A percentile compares a stretch with the other conserved stretches of the same genome.
phyloP scores from a whole-genome alignment of 2,113 vertebrate genomes.

The Oenanthe melanoleuca region DNA sequence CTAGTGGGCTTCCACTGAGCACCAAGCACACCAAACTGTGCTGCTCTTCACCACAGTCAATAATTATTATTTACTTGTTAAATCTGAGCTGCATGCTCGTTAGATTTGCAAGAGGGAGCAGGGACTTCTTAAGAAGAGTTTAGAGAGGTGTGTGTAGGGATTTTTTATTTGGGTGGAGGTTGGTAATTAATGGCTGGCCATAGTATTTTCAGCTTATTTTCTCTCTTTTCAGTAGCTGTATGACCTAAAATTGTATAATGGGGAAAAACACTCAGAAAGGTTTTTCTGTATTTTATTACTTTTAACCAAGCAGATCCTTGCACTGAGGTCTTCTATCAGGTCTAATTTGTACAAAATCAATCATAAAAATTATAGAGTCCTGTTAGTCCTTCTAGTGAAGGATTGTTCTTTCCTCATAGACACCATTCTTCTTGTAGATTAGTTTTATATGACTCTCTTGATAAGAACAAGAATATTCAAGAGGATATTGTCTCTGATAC shows the following conservation, averaged over 20 bases:
- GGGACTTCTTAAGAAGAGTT: slow-evolving; percentile 1
- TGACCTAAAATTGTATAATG: slow-evolving; percentile 11
- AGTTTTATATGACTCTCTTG: background rate
- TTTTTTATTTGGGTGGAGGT: background rate
- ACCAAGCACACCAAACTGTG: background rate
- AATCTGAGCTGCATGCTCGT: background rate
- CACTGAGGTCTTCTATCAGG: slow-evolving; percentile 13
- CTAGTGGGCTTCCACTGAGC: background rate
- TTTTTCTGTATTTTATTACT: slow-evolving; percentile 28
- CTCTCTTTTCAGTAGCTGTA: slow-evolving; percentile 54
- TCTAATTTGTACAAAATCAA: slow-evolving; percentile 36
- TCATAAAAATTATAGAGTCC: background rate
- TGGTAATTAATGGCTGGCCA: slow-evolving; percentile 11
- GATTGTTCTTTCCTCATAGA: background rate
- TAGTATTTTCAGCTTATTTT: slow-evolving; percentile 63
- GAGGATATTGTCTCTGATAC: background rate
- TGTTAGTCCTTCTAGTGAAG: background rate
- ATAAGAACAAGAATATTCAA: background rate
- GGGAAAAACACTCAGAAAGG: background rate
- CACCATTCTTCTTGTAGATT: background rate
- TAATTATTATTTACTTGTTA: background rate
- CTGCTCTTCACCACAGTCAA: background rate
- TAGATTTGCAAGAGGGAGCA: background rate
- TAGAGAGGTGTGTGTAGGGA: background rate
- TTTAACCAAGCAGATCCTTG: background rate